Evolutionary conservation across 2,888 invertebrate genomes (phyloP).

Genomic region (Chironomus riparius): DNA sequence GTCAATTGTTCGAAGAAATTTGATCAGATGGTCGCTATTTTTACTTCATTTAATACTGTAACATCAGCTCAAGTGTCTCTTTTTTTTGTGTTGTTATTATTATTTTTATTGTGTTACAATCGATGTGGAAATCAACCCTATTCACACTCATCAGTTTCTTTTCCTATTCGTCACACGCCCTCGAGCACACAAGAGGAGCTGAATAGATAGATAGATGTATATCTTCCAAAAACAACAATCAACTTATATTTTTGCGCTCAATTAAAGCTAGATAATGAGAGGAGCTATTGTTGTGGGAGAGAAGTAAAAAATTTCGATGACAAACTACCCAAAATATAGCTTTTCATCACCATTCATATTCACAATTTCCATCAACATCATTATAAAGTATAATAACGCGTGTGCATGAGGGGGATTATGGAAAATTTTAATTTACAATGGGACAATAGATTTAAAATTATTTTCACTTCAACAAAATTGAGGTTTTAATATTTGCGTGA

Average conservation of each 20-base stretch:
- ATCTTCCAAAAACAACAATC: conserved; percentile 10
- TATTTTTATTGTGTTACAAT: background rate
- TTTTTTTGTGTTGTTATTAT: conserved; percentile 8
- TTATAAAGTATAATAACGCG: no score
- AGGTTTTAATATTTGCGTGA: background rate
- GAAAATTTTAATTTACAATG: no score
- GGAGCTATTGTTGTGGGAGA: background rate
- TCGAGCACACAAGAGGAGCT: conserved; percentile 1
- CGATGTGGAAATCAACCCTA: background rate
- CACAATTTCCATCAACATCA: no score
- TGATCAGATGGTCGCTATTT: conserved; percentile 15
- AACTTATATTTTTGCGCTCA: conserved; percentile 19
- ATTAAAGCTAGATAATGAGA: conserved; percentile 23
- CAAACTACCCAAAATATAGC: background rate
- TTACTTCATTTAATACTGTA: background rate
- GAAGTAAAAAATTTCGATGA: background rate
- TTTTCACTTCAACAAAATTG: background rate
- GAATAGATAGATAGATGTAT: background rate
- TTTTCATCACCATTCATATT: no score
- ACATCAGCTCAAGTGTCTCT: conserved; percentile 16
- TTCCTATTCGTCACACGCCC: conserved; percentile 15
- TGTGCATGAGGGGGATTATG: no score
- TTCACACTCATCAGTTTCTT: background rate
- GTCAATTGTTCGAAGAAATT: conserved; percentile 17
- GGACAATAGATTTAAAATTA: no score